phyloP scores from a whole-genome alignment of 2,797 vertebrate genomes.

The Neoniphon sammara region DNA sequence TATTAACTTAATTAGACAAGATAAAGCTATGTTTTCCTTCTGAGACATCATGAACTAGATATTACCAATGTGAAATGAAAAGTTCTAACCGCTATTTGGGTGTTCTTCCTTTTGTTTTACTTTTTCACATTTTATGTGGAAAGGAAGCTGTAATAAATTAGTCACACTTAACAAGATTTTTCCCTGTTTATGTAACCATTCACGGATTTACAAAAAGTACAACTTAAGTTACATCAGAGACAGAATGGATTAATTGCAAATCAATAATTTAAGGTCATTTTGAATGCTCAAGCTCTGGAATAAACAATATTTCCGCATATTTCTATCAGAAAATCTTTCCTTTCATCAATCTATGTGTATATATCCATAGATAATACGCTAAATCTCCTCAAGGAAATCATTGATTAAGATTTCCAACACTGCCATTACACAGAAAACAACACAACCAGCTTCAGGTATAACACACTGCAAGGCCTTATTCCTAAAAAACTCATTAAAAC shows the following conservation, averaged over 20 bases:
- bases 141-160: no score
- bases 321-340: slow-evolving; percentile 2
- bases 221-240: no score
- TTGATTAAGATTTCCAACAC: background rate
- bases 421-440: background rate
- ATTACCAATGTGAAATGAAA: no score
- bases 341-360: slow-evolving; percentile 11
- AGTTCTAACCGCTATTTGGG: no score
- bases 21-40: background rate
- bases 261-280: no score
- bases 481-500: background rate
- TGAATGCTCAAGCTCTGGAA: no score
- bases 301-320: background rate
- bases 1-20: slow-evolving; percentile 7
- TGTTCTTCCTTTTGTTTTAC: background rate
- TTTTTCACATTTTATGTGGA: background rate
- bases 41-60: background rate
- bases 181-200: no score
- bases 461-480: background rate
- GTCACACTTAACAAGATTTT: no score
- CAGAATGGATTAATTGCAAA: no score
- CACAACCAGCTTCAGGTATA: background rate
- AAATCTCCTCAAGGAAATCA: background rate
- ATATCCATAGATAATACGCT: background rate
- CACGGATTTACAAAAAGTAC: no score